phyloP scores from a whole-genome alignment of 2,888 invertebrate species.

The Plemyria rubiginata region DNA sequence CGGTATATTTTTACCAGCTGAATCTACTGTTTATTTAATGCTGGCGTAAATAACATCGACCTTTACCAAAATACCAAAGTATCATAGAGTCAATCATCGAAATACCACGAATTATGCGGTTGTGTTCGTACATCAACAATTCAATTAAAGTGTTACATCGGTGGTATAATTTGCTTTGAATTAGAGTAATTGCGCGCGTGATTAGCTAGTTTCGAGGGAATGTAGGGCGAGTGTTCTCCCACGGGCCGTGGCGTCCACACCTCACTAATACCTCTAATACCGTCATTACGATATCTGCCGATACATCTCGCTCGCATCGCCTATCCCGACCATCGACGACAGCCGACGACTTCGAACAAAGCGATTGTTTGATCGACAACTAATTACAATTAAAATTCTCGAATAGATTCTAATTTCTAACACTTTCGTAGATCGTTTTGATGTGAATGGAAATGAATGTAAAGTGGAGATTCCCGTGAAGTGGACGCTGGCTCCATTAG shows the following conservation, averaged over 20 bases:
- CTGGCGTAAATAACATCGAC: constrained; percentile 47
- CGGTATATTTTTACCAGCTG: constrained; percentile 41
- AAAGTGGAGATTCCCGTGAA: constrained; percentile 61
- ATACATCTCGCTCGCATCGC: constrained; percentile 66
- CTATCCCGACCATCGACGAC: constrained; percentile 70
- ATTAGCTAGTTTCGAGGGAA: constrained; percentile 68
- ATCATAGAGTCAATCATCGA: constrained; percentile 57
- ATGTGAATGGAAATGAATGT: constrained; percentile 67
- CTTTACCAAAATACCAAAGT: constrained; percentile 49
- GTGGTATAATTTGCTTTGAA: constrained; percentile 74
- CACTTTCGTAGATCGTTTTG: constrained; percentile 28
- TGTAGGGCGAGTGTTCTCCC: constrained; percentile 78
- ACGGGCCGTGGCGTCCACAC: constrained; percentile 70
- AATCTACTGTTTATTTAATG: constrained; percentile 8
- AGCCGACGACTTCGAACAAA: constrained; percentile 64
- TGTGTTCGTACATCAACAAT: constrained; percentile 64
- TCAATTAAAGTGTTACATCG: constrained; percentile 78
- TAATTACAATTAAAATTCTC: constrained; percentile 41
- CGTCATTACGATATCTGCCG: constrained; percentile 78
- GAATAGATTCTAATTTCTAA: constrained; percentile 43
- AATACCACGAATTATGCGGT: constrained; percentile 55
- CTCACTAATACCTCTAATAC: constrained; percentile 78
- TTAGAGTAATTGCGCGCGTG: constrained; percentile 80
- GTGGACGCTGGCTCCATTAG: constrained; percentile 65
- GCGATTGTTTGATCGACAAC: constrained; percentile 61